Evolutionary conservation across 2,797 vertebrate species (phyloP).

Genomic region (Rhadinocentrus ornatus): DNA sequence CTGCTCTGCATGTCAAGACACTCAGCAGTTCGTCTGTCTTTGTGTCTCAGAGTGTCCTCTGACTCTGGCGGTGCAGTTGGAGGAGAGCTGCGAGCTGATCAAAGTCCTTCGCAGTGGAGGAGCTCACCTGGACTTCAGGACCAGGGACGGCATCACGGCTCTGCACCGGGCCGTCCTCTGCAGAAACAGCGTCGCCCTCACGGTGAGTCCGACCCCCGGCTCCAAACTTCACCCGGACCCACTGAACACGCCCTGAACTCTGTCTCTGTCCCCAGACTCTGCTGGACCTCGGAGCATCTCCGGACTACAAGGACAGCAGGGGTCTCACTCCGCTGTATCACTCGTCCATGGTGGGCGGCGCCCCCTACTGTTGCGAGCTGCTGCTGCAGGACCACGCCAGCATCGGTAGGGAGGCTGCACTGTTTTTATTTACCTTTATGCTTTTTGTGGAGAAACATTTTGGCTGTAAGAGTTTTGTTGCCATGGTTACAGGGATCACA

Average conservation of each 20-base stretch:
- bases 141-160: conserved; percentile 93
- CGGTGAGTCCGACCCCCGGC: conserved; percentile 73
- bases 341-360: conserved; percentile 95
- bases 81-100: conserved; percentile 88
- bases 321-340: conserved; percentile 96
- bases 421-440: conserved; percentile 5
- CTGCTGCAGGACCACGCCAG: conserved; percentile 93
- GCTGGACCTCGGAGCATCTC: conserved; percentile 94
- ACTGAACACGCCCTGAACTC: neutral
- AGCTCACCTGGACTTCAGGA: conserved; percentile 95
- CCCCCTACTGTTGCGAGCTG: conserved; percentile 96
- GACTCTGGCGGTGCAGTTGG: conserved; percentile 92
- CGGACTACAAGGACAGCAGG: conserved; percentile 96
- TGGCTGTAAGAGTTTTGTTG: conserved; percentile 45
- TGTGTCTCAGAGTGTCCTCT: conserved; percentile 90
- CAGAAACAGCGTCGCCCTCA: conserved; percentile 89
- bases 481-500: conserved; percentile 84
- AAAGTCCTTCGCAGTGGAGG: conserved; percentile 91
- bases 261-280: conserved; percentile 83
- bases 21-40: neutral
- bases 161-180: conserved; percentile 92
- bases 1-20: no score
- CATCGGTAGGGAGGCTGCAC: conserved; percentile 71
- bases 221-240: neutral
- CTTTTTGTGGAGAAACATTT: conserved; percentile 22